phyloP scores from a whole-genome alignment of 1,140 invertebrate species.

The Helicoverpa zea region DNA sequence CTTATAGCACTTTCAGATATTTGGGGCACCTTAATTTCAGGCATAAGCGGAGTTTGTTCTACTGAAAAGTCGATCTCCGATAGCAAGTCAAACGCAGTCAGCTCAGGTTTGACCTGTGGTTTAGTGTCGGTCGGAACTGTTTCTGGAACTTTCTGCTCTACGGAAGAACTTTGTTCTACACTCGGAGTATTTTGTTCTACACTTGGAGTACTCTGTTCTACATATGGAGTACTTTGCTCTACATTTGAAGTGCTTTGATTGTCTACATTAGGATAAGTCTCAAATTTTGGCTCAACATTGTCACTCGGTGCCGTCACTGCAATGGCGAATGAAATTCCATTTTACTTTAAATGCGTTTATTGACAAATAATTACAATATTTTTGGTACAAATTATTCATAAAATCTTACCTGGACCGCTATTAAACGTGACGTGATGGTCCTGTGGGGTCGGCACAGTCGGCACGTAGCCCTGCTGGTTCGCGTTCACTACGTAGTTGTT shows the following conservation, averaged over 20 bases:
- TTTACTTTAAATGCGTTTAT: slow-evolving; percentile 72
- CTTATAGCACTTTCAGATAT: slow-evolving; percentile 80
- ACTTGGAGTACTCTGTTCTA: neutral
- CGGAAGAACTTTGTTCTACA: neutral
- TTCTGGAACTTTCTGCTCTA: slow-evolving; percentile 19
- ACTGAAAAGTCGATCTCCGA: slow-evolving; percentile 92
- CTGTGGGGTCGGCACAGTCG: slow-evolving; percentile 76
- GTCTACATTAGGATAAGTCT: slow-evolving; percentile 45
- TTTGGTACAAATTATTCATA: slow-evolving; percentile 52
- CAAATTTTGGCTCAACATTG: slow-evolving; percentile 58
- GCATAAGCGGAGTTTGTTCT: slow-evolving; percentile 90
- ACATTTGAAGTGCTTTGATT: slow-evolving; percentile 12
- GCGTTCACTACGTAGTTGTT: slow-evolving; percentile 9
- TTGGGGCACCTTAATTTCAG: slow-evolving; percentile 87
- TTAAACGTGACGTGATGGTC: slow-evolving; percentile 66
- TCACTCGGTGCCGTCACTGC: slow-evolving; percentile 74
- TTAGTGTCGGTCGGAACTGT: slow-evolving; percentile 50
- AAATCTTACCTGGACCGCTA: slow-evolving; percentile 78
- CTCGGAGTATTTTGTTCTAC: slow-evolving; percentile 15
- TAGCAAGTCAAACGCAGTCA: slow-evolving; percentile 91
- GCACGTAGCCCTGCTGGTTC: slow-evolving; percentile 51
- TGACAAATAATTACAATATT: slow-evolving; percentile 61
- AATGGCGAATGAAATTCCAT: slow-evolving; percentile 80
- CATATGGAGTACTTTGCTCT: neutral
- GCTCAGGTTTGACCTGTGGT: slow-evolving; percentile 72